These are phyloP conservation scores for Rousettus madagascariensis DNA, from an alignment of 2,797 vertebrate species.

Conservation along the genomic window DNA sequence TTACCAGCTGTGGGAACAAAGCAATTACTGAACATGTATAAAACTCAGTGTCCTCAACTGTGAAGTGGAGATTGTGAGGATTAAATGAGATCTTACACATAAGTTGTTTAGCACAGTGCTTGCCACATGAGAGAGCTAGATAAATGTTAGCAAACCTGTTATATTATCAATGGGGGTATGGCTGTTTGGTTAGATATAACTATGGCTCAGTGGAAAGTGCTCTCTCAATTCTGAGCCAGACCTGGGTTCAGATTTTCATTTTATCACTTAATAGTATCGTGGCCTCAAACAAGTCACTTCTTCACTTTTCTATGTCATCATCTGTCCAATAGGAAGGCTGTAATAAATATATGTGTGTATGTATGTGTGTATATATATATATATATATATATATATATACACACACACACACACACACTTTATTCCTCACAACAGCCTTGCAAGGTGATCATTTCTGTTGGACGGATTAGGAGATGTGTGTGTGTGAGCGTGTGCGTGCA, in stretches of 20 bases:
- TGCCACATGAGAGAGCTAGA: not conserved
- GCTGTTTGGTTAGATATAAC: not conserved
- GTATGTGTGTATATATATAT: too few relatives aligned
- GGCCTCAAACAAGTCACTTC: not conserved
- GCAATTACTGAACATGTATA: not conserved
- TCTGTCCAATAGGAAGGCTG: not conserved
- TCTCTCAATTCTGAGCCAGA: conserved; percentile 2
- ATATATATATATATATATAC: too few relatives aligned
- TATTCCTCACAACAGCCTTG: not conserved
- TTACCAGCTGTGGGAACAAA: not conserved
- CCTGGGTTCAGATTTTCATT: not conserved
- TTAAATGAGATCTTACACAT: not conserved
- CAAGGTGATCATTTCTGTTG: not conserved
- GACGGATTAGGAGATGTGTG: not conserved
- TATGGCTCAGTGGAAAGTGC: not conserved
- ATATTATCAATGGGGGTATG: not conserved
- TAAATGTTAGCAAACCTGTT: not conserved
- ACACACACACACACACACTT: not conserved
- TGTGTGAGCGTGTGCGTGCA: not conserved
- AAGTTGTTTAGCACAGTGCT: not conserved
- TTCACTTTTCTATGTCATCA: not conserved
- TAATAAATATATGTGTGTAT: not conserved
- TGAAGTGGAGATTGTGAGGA: not conserved
- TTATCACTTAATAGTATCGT: not conserved
- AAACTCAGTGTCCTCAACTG: conserved; percentile 11